Evolutionary conservation across 2,888 invertebrate genomes (phyloP), one percentile per base, ranked within the genome.

Genomic region (Steinernema hermaphroditum): DNA sequence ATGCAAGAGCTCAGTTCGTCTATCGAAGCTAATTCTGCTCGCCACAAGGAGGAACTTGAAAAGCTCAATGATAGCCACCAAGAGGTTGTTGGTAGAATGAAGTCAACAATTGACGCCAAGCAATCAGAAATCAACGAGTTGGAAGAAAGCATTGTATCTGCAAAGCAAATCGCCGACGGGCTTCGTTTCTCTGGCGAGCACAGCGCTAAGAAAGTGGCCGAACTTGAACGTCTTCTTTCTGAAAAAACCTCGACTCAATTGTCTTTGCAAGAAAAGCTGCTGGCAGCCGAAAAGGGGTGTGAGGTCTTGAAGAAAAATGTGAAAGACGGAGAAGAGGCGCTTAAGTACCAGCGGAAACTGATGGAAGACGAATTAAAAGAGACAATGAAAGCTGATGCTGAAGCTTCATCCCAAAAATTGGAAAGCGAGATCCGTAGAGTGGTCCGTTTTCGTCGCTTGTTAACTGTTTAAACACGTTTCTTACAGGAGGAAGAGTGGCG

Each of bases 401-500:
- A 71, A n/a, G 29, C n/a, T 16, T 6, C 27, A 19, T n/a, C 62
- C 9, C 44, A 19, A 2, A 37, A 44, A 62, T 34, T 34, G 34
- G 44, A 70, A 70, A 4, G 22, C 62, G 62, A 37, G 32, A 29
- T 44, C 68, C 69, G 32, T 32, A 73, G n/a, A 54, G 46, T 54
- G 24, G 62, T 54, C 4, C 16, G 68, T 41, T 37, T 8, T 37
- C 37, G 37, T 37, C 12, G 4, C 37, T 12, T 37, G 6, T 37
- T 37, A 37, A 37, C n/a, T n/a, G n/a, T n/a, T n/a, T n/a, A n/a
- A n/a, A n/a, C n/a, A n/a, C n/a, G n/a, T n/a, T n/a, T n/a, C n/a
- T n/a, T n/a, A n/a, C 44, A 50, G 46, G 54, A 69, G 29, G 71
- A 73, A 22, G 46, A 62, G 16, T 62, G 62, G 62, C 62, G 62